These are phyloP conservation scores for Drosophila bocki DNA, from an alignment of 1,140 invertebrate species.

Conservation along the genomic window DNA sequence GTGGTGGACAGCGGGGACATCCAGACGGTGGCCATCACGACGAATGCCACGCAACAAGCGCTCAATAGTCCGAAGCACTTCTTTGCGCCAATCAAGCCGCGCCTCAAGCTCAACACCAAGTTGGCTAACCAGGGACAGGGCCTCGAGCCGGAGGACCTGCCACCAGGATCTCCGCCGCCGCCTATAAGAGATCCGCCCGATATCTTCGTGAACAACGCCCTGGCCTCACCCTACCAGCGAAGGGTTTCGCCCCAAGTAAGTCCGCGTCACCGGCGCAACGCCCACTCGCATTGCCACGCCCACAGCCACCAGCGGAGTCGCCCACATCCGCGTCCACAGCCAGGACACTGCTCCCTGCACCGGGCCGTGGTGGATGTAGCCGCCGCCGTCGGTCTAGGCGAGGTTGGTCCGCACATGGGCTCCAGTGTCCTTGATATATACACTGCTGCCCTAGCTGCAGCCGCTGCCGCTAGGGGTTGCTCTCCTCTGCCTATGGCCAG, in stretches of 20 bases:
- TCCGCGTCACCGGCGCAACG: slow-evolving; percentile 63
- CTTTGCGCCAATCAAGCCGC: slow-evolving; percentile 82
- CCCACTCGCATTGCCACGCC: slow-evolving; percentile 62
- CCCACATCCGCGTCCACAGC: slow-evolving; percentile 31
- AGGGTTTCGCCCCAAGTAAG: slow-evolving; percentile 78
- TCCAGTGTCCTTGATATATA: slow-evolving; percentile 72
- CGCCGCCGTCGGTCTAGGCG: slow-evolving; percentile 67
- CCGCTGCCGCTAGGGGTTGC: slow-evolving; percentile 46
- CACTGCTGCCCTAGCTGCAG: slow-evolving; percentile 65
- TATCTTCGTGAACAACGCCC: slow-evolving; percentile 78
- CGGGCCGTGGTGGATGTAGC: slow-evolving; percentile 72
- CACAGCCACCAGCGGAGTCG: slow-evolving; percentile 40
- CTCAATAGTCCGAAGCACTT: slow-evolving; percentile 83
- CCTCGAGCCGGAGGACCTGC: slow-evolving; percentile 33
- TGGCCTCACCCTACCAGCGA: slow-evolving; percentile 78
- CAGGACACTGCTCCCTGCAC: slow-evolving; percentile 57
- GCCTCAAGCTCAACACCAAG: slow-evolving; percentile 78
- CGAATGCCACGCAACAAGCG: slow-evolving; percentile 67
- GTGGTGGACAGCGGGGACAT: slow-evolving; percentile 32
- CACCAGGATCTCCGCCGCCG: slow-evolving; percentile 68
- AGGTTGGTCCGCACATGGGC: slow-evolving; percentile 27
- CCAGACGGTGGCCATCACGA: slow-evolving; percentile 80
- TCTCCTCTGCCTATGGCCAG: slow-evolving; percentile 46
- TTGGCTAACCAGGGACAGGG: slow-evolving; percentile 64
- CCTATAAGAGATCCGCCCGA: slow-evolving; percentile 73